Base-by-base conservation (phyloP, 2,113 vertebrate species). In the Leptobrachium ailaonicum region DNA sequence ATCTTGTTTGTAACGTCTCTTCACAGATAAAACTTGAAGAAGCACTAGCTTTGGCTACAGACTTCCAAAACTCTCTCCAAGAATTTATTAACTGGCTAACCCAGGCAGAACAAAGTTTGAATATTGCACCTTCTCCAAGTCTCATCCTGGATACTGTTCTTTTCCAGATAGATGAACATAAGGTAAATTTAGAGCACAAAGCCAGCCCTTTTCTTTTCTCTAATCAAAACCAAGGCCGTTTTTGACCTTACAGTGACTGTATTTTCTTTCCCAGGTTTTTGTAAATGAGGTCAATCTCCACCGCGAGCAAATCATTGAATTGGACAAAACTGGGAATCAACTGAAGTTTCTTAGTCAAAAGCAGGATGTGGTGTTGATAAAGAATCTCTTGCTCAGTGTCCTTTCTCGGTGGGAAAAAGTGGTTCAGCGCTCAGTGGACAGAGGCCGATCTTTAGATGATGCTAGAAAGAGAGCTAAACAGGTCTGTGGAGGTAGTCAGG, bases 11-110 rank as follows among this genome's bases (percentile, higher is more conserved):
- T 3, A 7, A 43, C 67, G 0, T 71, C 2, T 79, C 13, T 58
- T 42, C 20, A 56, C 88, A 99, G 98, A 94, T 89, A 0, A 99
- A 98, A 88, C 88, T 99, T 87, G 98, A 99, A 66, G 97, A 98
- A 83, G 98, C 95, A 0, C 89, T 99, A 82, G 90, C 90, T 83
- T 83, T 98, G 86, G 98, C 98, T 43, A 97, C 95, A 0, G 95
- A 95, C 74, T 99, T 99, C 89, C 98, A 99, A 91, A 95, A 96
- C 32, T 98, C 96, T 44, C 92, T 99, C 12, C 98, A 99, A 89
- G 97, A 98, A 85, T 98, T 97, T 88, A 99, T 99, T 89, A 99
- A 97, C 92, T 99, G 98, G 98, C 93, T 99, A 83, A 99, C 97
- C 0, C 91, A 98, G 74, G 96, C 96, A 0, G 98, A 99, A 76